Evolutionary conservation across 2,113 vertebrate genomes (phyloP).

Genomic region (Syrmaticus mikado): DNA sequence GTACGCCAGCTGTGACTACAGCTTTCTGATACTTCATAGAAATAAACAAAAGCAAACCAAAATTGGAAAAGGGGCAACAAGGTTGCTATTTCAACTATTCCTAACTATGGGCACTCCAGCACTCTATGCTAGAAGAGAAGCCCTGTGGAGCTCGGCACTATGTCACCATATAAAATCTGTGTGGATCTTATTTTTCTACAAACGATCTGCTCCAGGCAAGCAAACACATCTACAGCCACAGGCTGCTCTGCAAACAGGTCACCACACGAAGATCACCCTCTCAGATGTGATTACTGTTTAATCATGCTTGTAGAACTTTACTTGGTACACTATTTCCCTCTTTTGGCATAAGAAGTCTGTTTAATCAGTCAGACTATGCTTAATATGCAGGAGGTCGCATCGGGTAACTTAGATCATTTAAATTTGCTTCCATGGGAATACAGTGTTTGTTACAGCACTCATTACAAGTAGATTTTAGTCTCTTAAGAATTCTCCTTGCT

Average conservation of each 20-base stretch:
- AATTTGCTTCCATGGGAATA: constrained; percentile 12
- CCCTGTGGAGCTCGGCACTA: rapidly evolving
- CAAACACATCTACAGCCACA: neutral
- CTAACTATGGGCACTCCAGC: neutral
- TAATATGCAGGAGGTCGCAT: neutral
- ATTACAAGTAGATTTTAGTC: constrained; percentile 6
- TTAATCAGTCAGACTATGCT: neutral
- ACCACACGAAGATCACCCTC: neutral
- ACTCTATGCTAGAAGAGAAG: neutral
- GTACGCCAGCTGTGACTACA: neutral
- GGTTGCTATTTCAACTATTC: neutral
- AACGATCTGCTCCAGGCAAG: neutral
- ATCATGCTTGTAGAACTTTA: neutral
- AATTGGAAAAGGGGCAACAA: neutral
- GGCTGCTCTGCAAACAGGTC: neutral
- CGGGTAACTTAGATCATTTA: neutral
- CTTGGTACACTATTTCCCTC: neutral
- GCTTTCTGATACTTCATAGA: neutral
- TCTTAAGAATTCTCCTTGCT: neutral
- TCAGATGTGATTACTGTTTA: neutral
- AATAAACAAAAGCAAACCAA: neutral
- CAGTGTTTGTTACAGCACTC: neutral
- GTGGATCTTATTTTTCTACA: neutral
- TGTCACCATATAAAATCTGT: neutral
- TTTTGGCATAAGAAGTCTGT: neutral